These are phyloP conservation scores for Campylomormyrus tamandua DNA, from an alignment of 2,113 vertebrate species.

Conservation along the genomic window DNA sequence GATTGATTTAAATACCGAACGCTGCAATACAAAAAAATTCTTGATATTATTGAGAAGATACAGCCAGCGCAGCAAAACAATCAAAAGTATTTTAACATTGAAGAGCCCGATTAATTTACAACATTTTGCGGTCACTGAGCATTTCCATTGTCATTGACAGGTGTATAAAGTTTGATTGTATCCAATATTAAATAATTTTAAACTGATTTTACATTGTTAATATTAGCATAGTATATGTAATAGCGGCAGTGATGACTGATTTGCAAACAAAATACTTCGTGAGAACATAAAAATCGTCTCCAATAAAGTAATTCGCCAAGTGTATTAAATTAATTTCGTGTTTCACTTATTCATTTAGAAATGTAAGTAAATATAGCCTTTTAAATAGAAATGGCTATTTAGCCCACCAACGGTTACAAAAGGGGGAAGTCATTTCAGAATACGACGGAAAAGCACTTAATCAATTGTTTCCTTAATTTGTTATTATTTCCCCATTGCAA, in stretches of 20 bases:
- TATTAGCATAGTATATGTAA: background rate
- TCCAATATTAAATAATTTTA: background rate
- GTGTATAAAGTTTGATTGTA: background rate
- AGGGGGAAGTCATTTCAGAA: background rate
- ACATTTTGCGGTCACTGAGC: background rate
- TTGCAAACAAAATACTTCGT: background rate
- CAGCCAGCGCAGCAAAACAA: background rate
- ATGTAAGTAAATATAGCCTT: background rate
- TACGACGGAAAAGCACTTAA: background rate
- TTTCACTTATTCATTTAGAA: background rate
- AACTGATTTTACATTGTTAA: background rate
- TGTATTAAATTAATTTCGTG: background rate
- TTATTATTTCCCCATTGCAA: slow-evolving; percentile 12
- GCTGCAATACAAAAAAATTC: background rate
- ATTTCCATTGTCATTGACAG: background rate
- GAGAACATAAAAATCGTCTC: background rate
- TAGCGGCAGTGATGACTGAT: background rate
- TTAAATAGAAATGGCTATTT: background rate
- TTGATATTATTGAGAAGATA: background rate
- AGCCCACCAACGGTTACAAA: background rate
- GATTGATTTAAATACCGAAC: background rate
- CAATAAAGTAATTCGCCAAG: background rate
- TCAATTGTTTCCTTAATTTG: slow-evolving; percentile 5
- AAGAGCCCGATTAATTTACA: background rate
- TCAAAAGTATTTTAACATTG: background rate